Conservation (phyloP, 2,797 vertebrate genomes). For the Sebastolobus alascanus region DNA sequence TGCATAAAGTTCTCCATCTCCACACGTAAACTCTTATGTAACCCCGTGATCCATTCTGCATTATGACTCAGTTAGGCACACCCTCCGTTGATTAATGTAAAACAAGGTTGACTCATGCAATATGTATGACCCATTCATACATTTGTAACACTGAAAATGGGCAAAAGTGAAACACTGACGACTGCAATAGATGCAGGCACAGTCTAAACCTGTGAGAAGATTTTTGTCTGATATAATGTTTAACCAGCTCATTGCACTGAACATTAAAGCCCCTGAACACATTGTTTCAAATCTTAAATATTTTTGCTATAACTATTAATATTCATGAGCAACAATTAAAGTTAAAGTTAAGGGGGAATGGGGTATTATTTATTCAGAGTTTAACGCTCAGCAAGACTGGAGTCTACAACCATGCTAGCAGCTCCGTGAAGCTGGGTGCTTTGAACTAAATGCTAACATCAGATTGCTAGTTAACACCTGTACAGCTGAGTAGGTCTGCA, state of each 20-base stretch:
- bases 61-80: neutral
- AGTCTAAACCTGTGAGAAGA: neutral
- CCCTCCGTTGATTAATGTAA: neutral
- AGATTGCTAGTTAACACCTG: neutral
- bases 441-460: neutral
- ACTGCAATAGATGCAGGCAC: neutral
- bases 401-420: neutral
- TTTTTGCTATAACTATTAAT: neutral
- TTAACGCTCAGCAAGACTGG: neutral
- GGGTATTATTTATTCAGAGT: neutral
- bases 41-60: conserved; percentile 20
- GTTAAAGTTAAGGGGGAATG: neutral
- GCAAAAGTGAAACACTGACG: neutral
- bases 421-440: neutral
- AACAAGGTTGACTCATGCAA: neutral
- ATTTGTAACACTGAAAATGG: conserved; percentile 5
- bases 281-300: neutral
- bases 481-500: neutral
- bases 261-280: neutral
- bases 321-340: neutral
- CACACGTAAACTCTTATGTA: conserved; percentile 13
- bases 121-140: conserved; percentile 6
- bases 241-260: neutral
- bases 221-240: neutral
- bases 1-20: conserved; percentile 47